Evolutionary conservation across 2,797 vertebrate genomes (phyloP).

Genomic region (Microtus agrestis): DNA sequence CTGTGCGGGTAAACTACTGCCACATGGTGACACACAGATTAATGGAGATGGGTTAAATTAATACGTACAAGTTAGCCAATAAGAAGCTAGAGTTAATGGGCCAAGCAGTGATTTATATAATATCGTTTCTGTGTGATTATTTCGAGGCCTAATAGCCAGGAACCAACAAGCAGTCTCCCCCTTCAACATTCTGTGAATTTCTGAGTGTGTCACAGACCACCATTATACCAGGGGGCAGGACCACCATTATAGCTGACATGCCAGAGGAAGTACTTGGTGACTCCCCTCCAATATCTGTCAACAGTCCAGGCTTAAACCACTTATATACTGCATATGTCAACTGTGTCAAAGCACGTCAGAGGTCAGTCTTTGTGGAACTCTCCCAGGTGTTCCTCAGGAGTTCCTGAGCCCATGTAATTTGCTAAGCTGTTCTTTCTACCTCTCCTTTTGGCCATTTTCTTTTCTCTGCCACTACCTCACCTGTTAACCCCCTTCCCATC

Average conservation of each 20-base stretch:
- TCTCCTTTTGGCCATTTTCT: not conserved
- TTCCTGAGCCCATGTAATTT: not conserved
- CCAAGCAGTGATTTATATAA: too few species aligned
- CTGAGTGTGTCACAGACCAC: not conserved
- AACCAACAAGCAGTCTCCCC: too few species aligned
- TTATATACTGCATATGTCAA: not conserved
- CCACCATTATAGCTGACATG: not conserved
- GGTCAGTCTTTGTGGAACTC: not conserved
- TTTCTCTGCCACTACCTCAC: not conserved
- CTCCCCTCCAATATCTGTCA: not conserved
- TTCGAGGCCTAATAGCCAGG: too few species aligned
- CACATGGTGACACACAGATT: too few species aligned
- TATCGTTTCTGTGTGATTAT: too few species aligned
- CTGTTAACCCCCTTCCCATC: not conserved
- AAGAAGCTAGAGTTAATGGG: too few species aligned
- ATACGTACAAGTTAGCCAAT: too few species aligned
- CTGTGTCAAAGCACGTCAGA: not conserved
- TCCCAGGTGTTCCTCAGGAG: not conserved
- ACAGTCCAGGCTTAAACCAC: not conserved
- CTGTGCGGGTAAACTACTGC: too few species aligned
- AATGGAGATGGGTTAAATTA: too few species aligned
- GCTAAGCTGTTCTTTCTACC: not conserved
- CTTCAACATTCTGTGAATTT: not conserved
- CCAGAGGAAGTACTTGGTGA: not conserved
- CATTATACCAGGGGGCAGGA: too few species aligned